Base-by-base conservation (phyloP, 1,140 invertebrate species). In the Neoseiulus cucumeris region DNA sequence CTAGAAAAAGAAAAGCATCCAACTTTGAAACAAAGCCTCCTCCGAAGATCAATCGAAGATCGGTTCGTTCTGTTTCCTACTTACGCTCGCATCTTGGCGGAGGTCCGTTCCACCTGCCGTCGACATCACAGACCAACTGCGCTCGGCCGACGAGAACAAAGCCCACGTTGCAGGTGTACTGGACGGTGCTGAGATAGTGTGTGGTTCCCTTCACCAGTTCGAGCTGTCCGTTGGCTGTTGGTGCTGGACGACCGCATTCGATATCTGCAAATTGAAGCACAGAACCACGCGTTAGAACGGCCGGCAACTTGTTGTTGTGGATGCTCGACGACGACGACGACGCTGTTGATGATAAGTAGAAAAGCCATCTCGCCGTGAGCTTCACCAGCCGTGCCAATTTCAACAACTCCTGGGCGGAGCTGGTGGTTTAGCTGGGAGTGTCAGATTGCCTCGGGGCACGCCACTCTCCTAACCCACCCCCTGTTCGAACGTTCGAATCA, bases 91-190 rank as follows among this genome's bases (percentile, higher is more conserved):
- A 91, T 70, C 85, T 77, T 5, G 90, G 89, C 66, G 90, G 90
- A 29, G 89, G 89, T 64, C 89, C 90, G 73, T 93, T 91, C 90
- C 90, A 94, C 65, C 87, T 80, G 72, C 89, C 87, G 72, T 93
- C 89, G 70, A 91, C 85, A 74, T 93, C 90, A 72, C 90, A 94
- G 5, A 86, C 85, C 1, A 94, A 77, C 68, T 86, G 80, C 0
- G 85, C 83, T 30, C 89, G 80, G 68, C 83, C 83, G 39, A 86
- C 83, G 81, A 92, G 85, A 73, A 87, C 85, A 75, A 84, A 89
- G 4, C 89, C 89, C 68, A 85, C 81, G 14, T 86, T 80, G 71
- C 90, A 94, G 12, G 78, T 77, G 71, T 94, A 94, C 64, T 87
- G 80, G 5, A 92, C 89, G 71, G 85, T 82, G 66, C 87, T 89